These are phyloP conservation scores for Sternotherus odoratus DNA, from an alignment of 2,797 vertebrate species.

Conservation along the genomic window DNA sequence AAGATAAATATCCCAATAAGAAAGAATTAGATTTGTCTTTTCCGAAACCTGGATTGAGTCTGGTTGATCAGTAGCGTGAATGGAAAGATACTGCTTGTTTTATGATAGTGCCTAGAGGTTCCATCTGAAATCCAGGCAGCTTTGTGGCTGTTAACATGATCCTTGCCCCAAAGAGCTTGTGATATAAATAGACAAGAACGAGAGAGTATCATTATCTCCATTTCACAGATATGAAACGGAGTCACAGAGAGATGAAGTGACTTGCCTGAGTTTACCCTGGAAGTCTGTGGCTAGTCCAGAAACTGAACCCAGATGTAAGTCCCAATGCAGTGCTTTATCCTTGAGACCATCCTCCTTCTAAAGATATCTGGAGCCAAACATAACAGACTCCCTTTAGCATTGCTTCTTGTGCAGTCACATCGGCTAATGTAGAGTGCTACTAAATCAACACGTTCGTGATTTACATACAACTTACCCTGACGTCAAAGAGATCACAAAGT, in stretches of 20 bases:
- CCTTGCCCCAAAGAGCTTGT: neutral
- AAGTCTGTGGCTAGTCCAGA: neutral
- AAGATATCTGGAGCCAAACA: neutral
- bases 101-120: neutral
- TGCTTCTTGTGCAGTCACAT: neutral
- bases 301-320: neutral
- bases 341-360: neutral
- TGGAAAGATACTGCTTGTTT: neutral
- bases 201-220: neutral
- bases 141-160: neutral
- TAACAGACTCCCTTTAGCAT: accelerated
- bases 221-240: neutral
- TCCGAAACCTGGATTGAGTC: neutral
- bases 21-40: neutral
- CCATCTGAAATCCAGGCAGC: neutral
- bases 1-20: neutral
- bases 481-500: neutral
- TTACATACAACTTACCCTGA: conserved; percentile 29
- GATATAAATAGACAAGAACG: neutral
- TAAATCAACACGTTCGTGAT: conserved; percentile 35
- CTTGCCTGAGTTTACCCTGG: neutral
- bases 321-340: neutral
- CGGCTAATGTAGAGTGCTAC: neutral
- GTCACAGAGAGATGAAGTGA: neutral
- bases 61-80: accelerated